Base-by-base conservation (phyloP, 1,140 invertebrate genomes). In the Caerostris extrusa region DNA sequence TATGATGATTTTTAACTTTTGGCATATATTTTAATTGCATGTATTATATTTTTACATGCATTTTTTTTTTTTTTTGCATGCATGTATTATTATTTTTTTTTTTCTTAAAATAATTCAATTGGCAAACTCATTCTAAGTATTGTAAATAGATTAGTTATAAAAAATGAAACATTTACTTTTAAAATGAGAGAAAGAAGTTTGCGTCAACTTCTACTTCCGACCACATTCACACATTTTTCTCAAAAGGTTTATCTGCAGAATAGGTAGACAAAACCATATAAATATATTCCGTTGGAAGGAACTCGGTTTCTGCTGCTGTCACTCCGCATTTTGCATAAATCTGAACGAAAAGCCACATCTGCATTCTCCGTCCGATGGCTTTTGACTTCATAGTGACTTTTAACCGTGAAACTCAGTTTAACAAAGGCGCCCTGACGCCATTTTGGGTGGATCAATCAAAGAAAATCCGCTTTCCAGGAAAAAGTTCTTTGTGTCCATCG, bases 301-400 rank as follows among this genome's bases (percentile, higher is more conserved):
- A 85, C 14, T 85, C 10, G n/a, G 17, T 58, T 19, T 85, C 56
- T 58, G 82, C 14, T 14, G 86, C 58, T 85, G 81, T 85, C 90
- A 92, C 90, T 64, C 56, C 57, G 90, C n/a, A 86, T 93, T 93
- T 86, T 86, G 83, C 91, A 87, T 87, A 87, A 87, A 93, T 93
- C 91, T 60, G 83, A 91, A 90, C 53, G 64, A 91, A 93, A 93
- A 71, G 82, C 60, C 61, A 71, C 91, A 87, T 93, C 91, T 71
- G 58, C 83, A 87, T 86, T 86, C 77, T 83, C 60, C 19, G 19
- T 53, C 34, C 4, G 83, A 93, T 58, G 17, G 83, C 83, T 87
- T 93, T 71, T 71, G 82, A 93, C 90, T 91, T 58, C 60, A 91
- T 61, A 17, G 57, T 91, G 71, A 91, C 91, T 93, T 93, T 93